phyloP scores from a whole-genome alignment of 2,888 invertebrate genomes.

The Pachycephus smyrnensis region DNA sequence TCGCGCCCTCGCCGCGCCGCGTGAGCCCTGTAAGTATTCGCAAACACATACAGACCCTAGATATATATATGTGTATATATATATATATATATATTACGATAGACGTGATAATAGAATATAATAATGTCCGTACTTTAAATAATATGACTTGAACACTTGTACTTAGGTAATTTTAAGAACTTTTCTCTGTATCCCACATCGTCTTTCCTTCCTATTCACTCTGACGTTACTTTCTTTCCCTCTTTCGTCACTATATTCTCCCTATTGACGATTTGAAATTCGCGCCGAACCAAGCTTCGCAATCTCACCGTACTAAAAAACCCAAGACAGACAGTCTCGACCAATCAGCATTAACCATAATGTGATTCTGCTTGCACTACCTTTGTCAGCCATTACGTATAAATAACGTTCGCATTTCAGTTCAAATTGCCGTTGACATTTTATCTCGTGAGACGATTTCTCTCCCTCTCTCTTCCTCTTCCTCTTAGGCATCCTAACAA shows the following conservation, averaged over 20 bases:
- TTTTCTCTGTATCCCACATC: not conserved
- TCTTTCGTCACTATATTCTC: not conserved
- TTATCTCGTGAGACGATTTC: not conserved
- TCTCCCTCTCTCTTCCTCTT: no score
- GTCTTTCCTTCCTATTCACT: not conserved
- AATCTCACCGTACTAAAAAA: no score
- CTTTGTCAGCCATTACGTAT: not conserved
- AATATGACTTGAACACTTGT: constrained; percentile 32
- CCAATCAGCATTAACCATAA: no score
- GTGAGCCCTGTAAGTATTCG: not conserved
- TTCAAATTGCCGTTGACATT: constrained; percentile 25
- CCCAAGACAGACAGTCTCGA: no score
- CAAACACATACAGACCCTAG: not conserved
- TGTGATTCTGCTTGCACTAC: not conserved
- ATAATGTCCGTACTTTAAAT: constrained; percentile 16
- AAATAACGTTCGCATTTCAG: not conserved
- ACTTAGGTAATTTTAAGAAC: constrained; percentile 26
- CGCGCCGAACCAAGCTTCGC: not conserved
- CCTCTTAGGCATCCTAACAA: not conserved
- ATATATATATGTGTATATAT: not conserved
- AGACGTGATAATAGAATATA: constrained; percentile 8
- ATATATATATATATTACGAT: not conserved
- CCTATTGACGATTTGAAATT: not conserved
- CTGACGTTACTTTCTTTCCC: not conserved
- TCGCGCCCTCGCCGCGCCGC: not conserved